Percentiles rank a stretch among this genome's conserved stretches.
Evolutionary conservation across 2,113 vertebrate species (phyloP).

Genomic region (Promerops cafer): DNA sequence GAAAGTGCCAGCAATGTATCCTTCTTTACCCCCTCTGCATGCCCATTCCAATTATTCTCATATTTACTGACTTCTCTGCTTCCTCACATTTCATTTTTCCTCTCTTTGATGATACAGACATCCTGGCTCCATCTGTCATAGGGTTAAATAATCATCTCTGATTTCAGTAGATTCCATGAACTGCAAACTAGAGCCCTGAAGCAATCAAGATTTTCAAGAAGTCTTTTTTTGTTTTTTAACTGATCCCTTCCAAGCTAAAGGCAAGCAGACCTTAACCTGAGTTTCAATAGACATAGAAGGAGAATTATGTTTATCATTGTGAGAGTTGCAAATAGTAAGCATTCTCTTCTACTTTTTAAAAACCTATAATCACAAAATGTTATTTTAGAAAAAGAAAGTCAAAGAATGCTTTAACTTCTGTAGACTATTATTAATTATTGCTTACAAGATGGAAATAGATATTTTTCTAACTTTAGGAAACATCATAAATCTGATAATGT

Average conservation of each 20-base stretch:
- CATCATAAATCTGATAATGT: neutral
- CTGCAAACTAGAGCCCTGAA: constrained; percentile 27
- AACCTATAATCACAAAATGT: neutral
- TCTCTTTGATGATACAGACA: constrained; percentile 64
- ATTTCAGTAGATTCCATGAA: constrained; percentile 55
- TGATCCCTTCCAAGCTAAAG: neutral
- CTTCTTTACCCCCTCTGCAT: neutral
- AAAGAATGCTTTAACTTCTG: neutral
- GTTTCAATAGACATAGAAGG: neutral
- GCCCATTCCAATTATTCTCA: constrained; percentile 45
- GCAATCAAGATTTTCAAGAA: neutral
- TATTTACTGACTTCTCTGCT: constrained; percentile 49
- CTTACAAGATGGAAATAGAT: neutral
- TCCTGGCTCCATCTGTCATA: constrained; percentile 64
- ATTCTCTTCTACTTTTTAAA: neutral
- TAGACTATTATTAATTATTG: neutral
- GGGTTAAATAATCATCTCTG: constrained; percentile 63
- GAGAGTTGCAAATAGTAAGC: neutral
- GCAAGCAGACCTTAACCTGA: neutral
- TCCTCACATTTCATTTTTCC: constrained; percentile 55
- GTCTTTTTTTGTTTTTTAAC: neutral
- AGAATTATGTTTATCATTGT: neutral
- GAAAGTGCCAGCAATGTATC: constrained; percentile 12
- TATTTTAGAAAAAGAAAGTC: neutral
- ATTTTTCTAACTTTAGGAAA: neutral